Conservation (phyloP, 2,797 vertebrate genomes). For the Protosalanx chinensis region DNA sequence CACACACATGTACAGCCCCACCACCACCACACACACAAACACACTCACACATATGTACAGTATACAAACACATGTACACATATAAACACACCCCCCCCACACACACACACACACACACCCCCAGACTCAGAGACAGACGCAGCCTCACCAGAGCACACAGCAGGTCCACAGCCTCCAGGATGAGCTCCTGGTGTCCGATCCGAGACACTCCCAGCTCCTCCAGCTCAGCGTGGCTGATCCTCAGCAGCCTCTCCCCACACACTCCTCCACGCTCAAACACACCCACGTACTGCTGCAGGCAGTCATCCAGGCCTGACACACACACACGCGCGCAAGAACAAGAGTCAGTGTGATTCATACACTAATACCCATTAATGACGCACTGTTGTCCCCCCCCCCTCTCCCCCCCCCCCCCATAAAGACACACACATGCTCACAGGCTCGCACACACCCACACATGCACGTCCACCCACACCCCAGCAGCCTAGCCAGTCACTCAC, state of each 20-base stretch:
- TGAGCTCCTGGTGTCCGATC: slow-evolving; percentile 97
- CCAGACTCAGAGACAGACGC: slow-evolving; percentile 11
- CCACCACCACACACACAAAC: background rate
- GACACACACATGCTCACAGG: slow-evolving; percentile 6
- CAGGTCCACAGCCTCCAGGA: slow-evolving; percentile 94
- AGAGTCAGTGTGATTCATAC: background rate
- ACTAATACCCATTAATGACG: slow-evolving; percentile 2
- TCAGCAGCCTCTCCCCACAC: slow-evolving; percentile 89
- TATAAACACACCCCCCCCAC: slow-evolving; percentile 4
- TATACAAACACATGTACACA: background rate
- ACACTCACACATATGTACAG: background rate
- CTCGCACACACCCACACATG: slow-evolving; percentile 16
- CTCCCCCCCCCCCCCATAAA: slow-evolving; percentile 6
- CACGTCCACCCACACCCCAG: background rate
- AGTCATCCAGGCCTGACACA: slow-evolving; percentile 90
- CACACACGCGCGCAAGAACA: slow-evolving; percentile 6
- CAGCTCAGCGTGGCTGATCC: slow-evolving; percentile 94
- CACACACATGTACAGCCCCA: background rate
- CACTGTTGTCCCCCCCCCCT: slow-evolving; percentile 5
- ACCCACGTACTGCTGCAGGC: slow-evolving; percentile 93
- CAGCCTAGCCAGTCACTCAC: slow-evolving; percentile 9
- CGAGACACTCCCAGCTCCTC: slow-evolving; percentile 95
- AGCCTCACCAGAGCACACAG: slow-evolving; percentile 91
- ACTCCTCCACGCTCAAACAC: slow-evolving; percentile 95
- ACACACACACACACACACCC: slow-evolving; percentile 16